Conservation (phyloP, 2,113 vertebrate genomes). For the Centropristis striata region DNA sequence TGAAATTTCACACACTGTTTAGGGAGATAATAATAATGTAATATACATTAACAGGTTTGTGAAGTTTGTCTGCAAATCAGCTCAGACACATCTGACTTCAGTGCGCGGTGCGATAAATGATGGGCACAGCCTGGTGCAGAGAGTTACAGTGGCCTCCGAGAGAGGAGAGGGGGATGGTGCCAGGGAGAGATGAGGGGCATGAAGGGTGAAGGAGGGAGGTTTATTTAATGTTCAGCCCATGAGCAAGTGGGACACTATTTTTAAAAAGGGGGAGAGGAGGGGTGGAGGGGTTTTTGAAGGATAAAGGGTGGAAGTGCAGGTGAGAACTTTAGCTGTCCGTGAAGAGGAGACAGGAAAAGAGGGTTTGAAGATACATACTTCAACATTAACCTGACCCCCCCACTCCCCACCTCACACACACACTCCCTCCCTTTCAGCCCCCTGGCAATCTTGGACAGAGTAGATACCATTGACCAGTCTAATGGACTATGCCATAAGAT, state of each 20-base stretch:
- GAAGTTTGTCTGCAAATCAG: background rate
- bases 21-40: background rate
- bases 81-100: background rate
- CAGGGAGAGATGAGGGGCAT: slow-evolving; percentile 60
- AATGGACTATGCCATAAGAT: slow-evolving; percentile 85
- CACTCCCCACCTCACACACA: slow-evolving; percentile 7
- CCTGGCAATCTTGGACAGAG: slow-evolving; percentile 72
- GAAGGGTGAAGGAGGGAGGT: slow-evolving; percentile 74
- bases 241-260: slow-evolving; percentile 79
- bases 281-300: slow-evolving; percentile 6
- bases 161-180: slow-evolving; percentile 63
- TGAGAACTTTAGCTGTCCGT: slow-evolving; percentile 59
- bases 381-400: slow-evolving; percentile 43
- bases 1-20: background rate
- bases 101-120: slow-evolving; percentile 51
- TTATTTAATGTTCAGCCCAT: slow-evolving; percentile 83
- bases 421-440: slow-evolving; percentile 68
- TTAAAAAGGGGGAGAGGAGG: slow-evolving; percentile 30
- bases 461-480: slow-evolving; percentile 82
- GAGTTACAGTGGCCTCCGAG: slow-evolving; percentile 54
- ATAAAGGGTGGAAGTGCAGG: slow-evolving; percentile 58
- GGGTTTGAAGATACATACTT: slow-evolving; percentile 43
- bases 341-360: slow-evolving; percentile 55
- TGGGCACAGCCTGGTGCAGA: slow-evolving; percentile 19
- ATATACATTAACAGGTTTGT: background rate